phyloP scores from a whole-genome alignment of 2,113 vertebrate genomes.

The Hydrochoerus hydrochaeris region DNA sequence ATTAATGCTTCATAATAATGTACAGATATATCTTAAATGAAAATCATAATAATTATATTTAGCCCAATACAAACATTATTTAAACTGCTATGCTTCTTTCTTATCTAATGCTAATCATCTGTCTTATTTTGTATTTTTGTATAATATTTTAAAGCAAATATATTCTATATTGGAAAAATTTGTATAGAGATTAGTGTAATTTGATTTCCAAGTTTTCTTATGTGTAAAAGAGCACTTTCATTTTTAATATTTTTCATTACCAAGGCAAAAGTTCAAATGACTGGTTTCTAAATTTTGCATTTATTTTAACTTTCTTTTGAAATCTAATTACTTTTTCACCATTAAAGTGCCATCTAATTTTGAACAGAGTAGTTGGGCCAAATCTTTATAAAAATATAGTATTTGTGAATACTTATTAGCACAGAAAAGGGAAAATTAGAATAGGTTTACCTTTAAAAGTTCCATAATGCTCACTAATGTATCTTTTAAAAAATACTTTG shows the following conservation, averaged over 20 bases:
- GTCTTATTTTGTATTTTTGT: background rate
- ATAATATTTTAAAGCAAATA: background rate
- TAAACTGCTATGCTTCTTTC: background rate
- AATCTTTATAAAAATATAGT: background rate
- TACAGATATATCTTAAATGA: background rate
- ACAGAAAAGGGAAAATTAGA: background rate
- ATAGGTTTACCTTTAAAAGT: background rate
- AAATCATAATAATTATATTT: background rate
- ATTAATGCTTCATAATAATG: background rate
- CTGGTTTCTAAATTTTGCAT: background rate
- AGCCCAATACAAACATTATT: background rate
- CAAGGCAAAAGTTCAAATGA: background rate
- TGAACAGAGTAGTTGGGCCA: background rate
- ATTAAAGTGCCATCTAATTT: background rate
- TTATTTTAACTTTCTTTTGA: background rate
- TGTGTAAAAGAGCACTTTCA: background rate
- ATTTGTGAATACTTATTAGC: background rate
- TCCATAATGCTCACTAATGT: background rate
- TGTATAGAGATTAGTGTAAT: background rate
- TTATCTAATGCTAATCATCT: background rate
- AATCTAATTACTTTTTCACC: background rate
- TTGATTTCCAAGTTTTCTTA: background rate
- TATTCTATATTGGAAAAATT: background rate
- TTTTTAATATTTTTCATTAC: background rate
- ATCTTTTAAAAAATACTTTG: background rate